Percentiles rank a stretch among this genome's conserved stretches.
These are phyloP conservation scores for Melipona quadrifasciata DNA, from an alignment of 1,140 invertebrate species.

Conservation along the genomic window DNA sequence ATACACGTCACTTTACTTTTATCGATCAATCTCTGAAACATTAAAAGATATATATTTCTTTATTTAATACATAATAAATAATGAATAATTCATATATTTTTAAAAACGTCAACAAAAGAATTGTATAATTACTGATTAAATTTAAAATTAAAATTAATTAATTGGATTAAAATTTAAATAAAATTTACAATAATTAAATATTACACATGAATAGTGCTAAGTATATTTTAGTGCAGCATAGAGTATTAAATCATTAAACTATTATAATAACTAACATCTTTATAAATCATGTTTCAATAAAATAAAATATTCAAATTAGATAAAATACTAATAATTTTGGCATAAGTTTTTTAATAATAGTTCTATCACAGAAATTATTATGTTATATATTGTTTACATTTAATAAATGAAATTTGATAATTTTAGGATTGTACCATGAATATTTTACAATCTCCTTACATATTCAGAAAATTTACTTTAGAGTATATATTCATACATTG, in stretches of 20 bases:
- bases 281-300: slow-evolving; percentile 63
- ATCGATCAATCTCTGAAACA: slow-evolving; percentile 95
- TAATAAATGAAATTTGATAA: not conserved
- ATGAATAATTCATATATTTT: not conserved
- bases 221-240: not conserved
- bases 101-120: not conserved
- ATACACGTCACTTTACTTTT: slow-evolving; percentile 99
- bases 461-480: not conserved
- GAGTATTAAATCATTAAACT: slow-evolving; percentile 11
- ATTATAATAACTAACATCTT: slow-evolving; percentile 37
- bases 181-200: slow-evolving; percentile 8
- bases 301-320: slow-evolving; percentile 53
- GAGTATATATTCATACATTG: not conserved
- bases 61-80: not conserved
- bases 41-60: slow-evolving; percentile 10
- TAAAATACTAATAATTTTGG: slow-evolving; percentile 45
- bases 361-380: slow-evolving; percentile 7
- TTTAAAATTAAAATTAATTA: no score
- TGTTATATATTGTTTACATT: slow-evolving; percentile 22
- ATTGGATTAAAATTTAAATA: slow-evolving; percentile 62
- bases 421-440: slow-evolving; percentile 22
- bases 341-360: slow-evolving; percentile 22
- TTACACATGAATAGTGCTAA: not conserved
- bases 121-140: not conserved
- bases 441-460: slow-evolving; percentile 28